Base-by-base conservation (phyloP, 2,888 invertebrate species). In the Lasioglossum figueresi region DNA sequence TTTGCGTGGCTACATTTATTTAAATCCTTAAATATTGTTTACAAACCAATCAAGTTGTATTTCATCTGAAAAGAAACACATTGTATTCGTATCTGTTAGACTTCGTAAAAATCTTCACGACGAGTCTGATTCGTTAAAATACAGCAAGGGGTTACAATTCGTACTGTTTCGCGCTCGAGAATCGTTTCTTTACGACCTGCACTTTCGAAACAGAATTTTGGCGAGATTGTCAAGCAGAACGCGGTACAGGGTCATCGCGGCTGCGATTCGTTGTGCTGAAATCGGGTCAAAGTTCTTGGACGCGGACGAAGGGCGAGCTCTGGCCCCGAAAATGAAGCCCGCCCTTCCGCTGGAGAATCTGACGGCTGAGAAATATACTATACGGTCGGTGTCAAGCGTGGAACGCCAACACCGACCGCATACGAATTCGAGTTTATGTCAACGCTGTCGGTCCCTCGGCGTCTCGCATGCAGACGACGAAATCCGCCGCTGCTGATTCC, bases 341-440 rank as follows among this genome's bases (percentile, higher is more conserved):
- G 59, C 72, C 76, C 75, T 77, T 66, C 81, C 80, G 23, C 56
- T 71, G 79, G 59, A 59, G 87, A 87, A 85, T 84, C 56, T 84
- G 82, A 83, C 74, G 75, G 71, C 43, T 68, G 68, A 48, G 74
- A 79, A 56, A 83, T 70, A 74, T 75, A 83, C 31, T 40, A 40
- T 40, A 68, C 37, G 40, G 12, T 23, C 68, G 79, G 83, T 76
- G 68, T 43, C 77, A 56, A 68, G 34, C 52, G 16, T 16, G 45
- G 40, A 66, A 48, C 52, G 70, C 19, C 80, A 59, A 56, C 73
- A 48, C 37, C 68, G 45, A 83, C 79, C 78, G 82, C 72, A 72
- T 79, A 78, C 78, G 86, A 89, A 84, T 89, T 85, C 48, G 56
- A 79, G 86, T 86, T 85, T 80, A 72, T 45, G 79, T 73, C 74